Conservation (phyloP, 1,140 invertebrate genomes). For the Cherax quadricarinatus region DNA sequence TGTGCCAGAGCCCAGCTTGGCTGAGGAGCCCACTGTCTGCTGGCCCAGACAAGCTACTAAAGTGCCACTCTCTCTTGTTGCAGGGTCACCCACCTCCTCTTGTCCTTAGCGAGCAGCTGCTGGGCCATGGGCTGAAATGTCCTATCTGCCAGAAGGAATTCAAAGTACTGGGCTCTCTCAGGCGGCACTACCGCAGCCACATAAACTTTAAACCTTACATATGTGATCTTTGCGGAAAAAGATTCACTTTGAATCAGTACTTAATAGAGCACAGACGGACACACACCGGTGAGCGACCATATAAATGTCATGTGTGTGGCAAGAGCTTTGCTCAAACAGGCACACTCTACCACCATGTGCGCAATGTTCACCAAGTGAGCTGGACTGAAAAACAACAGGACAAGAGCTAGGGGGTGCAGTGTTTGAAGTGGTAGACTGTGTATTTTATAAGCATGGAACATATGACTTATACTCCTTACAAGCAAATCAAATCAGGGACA, state of each 20-base stretch:
- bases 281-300: conserved; percentile 86
- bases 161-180: conserved; percentile 75
- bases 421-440: conserved; percentile 14
- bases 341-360: conserved; percentile 86
- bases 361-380: conserved; percentile 87
- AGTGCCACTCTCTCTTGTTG: conserved; percentile 72
- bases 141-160: conserved; percentile 84
- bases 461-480: conserved; percentile 49
- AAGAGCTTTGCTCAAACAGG: conserved; percentile 94
- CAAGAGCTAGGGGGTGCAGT: conserved; percentile 59
- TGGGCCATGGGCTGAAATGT: conserved; percentile 80
- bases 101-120: conserved; percentile 69
- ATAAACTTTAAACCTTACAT: conserved; percentile 78
- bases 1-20: conserved; percentile 33
- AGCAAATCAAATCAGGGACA: conserved; percentile 68
- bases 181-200: conserved; percentile 76
- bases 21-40: conserved; percentile 46
- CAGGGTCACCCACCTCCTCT: conserved; percentile 71
- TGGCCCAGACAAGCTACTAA: conserved; percentile 72
- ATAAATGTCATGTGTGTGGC: conserved; percentile 86
- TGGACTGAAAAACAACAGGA: conserved; percentile 71
- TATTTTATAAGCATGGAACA: conserved; percentile 36
- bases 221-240: conserved; percentile 78
- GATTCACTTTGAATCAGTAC: conserved; percentile 83
- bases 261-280: conserved; percentile 90